Evolutionary conservation across 2,113 vertebrate species (phyloP), one percentile per base, ranked within the genome.

Genomic region (Clupea harengus): DNA sequence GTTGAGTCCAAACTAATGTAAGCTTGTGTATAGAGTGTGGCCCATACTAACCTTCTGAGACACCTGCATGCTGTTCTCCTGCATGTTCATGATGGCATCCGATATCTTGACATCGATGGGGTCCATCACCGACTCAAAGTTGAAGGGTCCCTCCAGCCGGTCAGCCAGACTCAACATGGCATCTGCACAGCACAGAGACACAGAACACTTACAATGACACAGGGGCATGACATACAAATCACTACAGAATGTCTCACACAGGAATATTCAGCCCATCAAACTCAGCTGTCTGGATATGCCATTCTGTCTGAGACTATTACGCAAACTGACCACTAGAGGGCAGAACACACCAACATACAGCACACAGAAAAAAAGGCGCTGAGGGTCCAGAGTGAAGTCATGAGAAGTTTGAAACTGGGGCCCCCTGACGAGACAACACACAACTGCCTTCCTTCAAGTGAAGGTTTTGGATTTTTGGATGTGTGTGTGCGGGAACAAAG

Each of bases 71-170:
- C 98, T 99, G 92, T 99, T 99, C 89, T 99, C 98, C 90, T 99
- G 98, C 98, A 99, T 99, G 93, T 99, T 99, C 98, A 99, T 99
- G 88, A 99, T 99, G 0, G 98, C 98, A 0, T 99, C 98, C 0
- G 98, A 99, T 88, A 99, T 97, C 89, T 99, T 99, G 86, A 99
- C 98, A 0, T 99, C 98, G 0, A 99, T 99, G 81, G 98, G 98
- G 85, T 99, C 98, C 96, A 99, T 96, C 87, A 99, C 96, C 0
- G 98, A 96, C 90, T 99, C 98, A 9, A 99, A 99, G 90, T 99
- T 99, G 88, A 99, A 99, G 7, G 98, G 98, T 6, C 98, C 98
- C 83, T 99, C 98, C 0, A 99, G 95, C 86, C 98, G 95, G 87
- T 99, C 98, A 0, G 95, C 97, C 10, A 99, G 95, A 93, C 95